A percentile compares a stretch with the other conserved stretches of the same genome.
Evolutionary conservation across 2,113 vertebrate species (phyloP).

Genomic region (Platichthys flesus): DNA sequence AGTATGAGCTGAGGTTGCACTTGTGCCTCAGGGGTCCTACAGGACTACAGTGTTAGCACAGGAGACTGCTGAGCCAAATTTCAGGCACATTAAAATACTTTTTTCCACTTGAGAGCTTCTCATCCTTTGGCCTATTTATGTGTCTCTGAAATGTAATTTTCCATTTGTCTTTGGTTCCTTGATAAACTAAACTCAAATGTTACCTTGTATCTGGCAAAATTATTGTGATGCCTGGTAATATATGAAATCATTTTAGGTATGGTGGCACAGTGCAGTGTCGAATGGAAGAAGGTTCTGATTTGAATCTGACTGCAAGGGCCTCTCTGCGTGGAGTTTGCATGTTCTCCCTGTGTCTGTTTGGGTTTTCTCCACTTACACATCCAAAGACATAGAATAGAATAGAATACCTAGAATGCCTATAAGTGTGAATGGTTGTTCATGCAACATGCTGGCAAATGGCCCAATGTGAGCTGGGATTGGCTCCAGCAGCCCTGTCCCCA

Average conservation of each 20-base stretch:
- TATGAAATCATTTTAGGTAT: neutral
- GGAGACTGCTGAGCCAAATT: neutral
- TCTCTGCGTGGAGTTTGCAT: too few species aligned
- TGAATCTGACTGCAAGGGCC: too few species aligned
- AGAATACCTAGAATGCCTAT: neutral
- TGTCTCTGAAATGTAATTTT: neutral
- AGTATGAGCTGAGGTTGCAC: neutral
- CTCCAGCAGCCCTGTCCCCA: too few species aligned
- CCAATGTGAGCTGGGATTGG: too few species aligned
- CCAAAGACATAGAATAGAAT: neutral
- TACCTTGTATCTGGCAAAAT: neutral
- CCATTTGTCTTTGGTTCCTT: neutral
- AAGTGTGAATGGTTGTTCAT: neutral
- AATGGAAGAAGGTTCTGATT: too few species aligned
- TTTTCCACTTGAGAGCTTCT: neutral
- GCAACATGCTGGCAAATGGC: too few species aligned
- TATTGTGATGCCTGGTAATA: neutral
- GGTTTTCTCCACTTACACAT: neutral
- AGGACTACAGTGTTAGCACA: neutral
- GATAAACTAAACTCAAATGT: neutral
- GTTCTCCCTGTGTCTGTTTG: too few species aligned
- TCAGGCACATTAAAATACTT: neutral
- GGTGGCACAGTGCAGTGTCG: neutral
- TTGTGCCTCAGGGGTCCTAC: neutral
- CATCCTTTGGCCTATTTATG: neutral